Percentiles rank a stretch among this genome's conserved stretches.
Conservation (phyloP, 2,888 invertebrate genomes). For the Hartigia nigra region DNA sequence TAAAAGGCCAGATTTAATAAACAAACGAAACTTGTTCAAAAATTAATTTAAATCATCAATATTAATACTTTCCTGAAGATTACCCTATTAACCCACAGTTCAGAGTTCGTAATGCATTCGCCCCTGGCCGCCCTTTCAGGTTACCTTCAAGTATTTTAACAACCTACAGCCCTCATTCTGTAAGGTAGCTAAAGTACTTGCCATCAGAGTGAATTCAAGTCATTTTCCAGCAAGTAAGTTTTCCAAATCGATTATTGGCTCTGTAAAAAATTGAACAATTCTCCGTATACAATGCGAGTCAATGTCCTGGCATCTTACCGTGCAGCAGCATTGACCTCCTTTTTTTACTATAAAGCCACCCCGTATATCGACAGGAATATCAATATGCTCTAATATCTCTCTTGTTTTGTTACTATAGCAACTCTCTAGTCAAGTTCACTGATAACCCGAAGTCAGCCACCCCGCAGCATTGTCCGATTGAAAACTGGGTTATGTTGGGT, state of each 20-base stretch:
- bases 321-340: neutral
- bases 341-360: neutral
- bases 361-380: slow-evolving; percentile 6
- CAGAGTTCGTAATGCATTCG: neutral
- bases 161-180: neutral
- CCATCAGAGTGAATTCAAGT: neutral
- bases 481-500: slow-evolving; percentile 46
- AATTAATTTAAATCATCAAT: neutral
- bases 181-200: neutral
- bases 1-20: neutral
- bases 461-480: neutral
- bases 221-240: neutral
- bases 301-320: neutral
- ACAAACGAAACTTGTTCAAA: neutral
- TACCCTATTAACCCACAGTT: neutral
- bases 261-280: neutral
- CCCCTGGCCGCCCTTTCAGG: neutral
- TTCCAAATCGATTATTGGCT: neutral
- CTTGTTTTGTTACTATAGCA: slow-evolving; percentile 46
- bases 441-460: slow-evolving; percentile 8
- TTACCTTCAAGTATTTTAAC: neutral
- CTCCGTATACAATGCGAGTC: neutral
- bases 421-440: slow-evolving; percentile 26
- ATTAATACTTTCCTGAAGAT: neutral
- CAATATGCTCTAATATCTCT: slow-evolving; percentile 17